Percentiles rank a stretch among this genome's conserved stretches.
These are phyloP conservation scores for Thereva nobilitata DNA, from an alignment of 2,888 invertebrate genomes.

Conservation along the genomic window DNA sequence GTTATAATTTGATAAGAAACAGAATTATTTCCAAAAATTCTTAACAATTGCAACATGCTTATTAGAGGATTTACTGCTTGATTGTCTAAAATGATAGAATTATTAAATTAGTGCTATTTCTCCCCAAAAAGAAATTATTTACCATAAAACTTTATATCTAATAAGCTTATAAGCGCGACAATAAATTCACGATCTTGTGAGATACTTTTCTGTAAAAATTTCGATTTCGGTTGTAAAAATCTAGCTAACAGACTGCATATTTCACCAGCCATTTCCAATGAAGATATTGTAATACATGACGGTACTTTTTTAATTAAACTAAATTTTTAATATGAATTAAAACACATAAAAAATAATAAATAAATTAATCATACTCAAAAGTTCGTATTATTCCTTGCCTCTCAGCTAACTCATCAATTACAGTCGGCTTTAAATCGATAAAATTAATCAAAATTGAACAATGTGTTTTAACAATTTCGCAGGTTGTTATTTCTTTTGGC, in stretches of 20 bases:
- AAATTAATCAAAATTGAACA: conserved; percentile 41
- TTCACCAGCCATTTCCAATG: conserved; percentile 47
- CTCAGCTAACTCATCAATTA: conserved; percentile 25
- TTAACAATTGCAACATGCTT: conserved; percentile 26
- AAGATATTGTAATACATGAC: conserved; percentile 44
- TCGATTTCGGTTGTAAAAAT: conserved; percentile 47
- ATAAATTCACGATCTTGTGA: conserved; percentile 50
- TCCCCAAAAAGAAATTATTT: not conserved
- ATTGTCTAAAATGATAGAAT: conserved; percentile 13
- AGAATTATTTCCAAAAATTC: conserved; percentile 22
- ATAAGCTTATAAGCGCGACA: conserved; percentile 30
- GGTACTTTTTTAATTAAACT: conserved; percentile 37
- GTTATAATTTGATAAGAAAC: conserved; percentile 28
- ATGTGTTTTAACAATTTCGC: conserved; percentile 39
- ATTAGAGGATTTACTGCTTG: not conserved
- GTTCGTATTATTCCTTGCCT: conserved; percentile 26
- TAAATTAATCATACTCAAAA: conserved; percentile 31
- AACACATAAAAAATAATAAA: not conserved
- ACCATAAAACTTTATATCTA: conserved; percentile 40
- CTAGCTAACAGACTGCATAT: conserved; percentile 51
- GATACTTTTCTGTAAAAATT: conserved; percentile 48
- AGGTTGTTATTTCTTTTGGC: conserved; percentile 35
- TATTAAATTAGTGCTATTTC: not conserved
- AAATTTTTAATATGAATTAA: conserved; percentile 5
- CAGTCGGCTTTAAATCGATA: conserved; percentile 29